phyloP scores from a whole-genome alignment of 2,797 vertebrate species.

The Tympanoctomys barrerae region DNA sequence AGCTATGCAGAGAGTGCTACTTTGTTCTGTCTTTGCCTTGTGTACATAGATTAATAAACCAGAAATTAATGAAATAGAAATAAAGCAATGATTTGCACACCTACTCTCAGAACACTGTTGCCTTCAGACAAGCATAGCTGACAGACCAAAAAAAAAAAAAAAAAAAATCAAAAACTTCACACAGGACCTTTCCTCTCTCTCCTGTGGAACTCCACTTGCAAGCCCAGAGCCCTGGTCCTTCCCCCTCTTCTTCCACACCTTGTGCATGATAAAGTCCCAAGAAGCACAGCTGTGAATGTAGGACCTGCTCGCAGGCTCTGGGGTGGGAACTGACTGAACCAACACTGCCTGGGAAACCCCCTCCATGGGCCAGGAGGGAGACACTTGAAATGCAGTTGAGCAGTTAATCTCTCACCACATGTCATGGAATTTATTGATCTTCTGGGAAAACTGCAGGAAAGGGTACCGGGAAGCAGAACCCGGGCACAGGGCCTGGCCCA shows the following conservation, averaged over 20 bases:
- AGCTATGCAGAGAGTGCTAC: background rate
- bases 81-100: background rate
- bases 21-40: slow-evolving; percentile 25
- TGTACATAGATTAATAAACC: background rate
- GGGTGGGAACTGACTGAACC: background rate
- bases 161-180: slow-evolving; percentile 18
- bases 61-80: slow-evolving; percentile 62
- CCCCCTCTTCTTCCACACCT: background rate
- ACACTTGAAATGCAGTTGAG: background rate
- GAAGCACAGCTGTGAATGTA: background rate
- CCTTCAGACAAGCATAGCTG: background rate
- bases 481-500: background rate
- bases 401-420: background rate
- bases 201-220: background rate
- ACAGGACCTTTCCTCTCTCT: background rate
- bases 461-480: background rate
- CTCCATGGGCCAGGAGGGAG: background rate
- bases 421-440: background rate
- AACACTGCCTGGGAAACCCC: background rate
- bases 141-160: background rate
- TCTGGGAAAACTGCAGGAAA: background rate
- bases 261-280: background rate
- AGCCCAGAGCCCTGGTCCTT: background rate
- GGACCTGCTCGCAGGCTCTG: background rate
- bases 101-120: background rate